Percentiles rank a stretch among this genome's conserved stretches.
Evolutionary conservation across 2,113 vertebrate species (phyloP).

Genomic region (Casuarius casuarius): DNA sequence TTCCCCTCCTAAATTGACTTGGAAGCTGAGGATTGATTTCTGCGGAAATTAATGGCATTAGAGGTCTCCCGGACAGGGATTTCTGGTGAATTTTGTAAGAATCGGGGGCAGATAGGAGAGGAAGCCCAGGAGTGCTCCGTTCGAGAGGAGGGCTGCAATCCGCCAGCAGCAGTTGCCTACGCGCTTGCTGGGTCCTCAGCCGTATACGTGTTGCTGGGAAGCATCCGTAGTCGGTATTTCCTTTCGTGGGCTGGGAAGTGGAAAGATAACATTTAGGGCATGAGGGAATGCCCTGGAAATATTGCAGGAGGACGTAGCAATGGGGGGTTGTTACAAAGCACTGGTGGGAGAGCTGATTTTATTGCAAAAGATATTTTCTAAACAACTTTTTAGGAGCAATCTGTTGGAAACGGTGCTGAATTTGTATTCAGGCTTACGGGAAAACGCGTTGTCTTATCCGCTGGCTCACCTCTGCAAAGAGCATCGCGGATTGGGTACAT

Average conservation of each 20-base stretch:
- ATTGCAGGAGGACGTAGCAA: not conserved
- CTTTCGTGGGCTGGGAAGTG: not conserved
- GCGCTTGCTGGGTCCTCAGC: not conserved
- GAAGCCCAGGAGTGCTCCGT: accelerated
- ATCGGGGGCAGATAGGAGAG: not conserved
- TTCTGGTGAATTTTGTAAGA: not conserved
- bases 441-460: not conserved
- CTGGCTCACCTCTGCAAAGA: not conserved
- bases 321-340: not conserved
- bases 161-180: not conserved
- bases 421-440: not conserved
- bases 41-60: not conserved
- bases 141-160: not conserved
- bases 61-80: not conserved
- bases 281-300: not conserved
- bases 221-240: not conserved
- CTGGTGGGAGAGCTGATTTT: not conserved
- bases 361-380: not conserved
- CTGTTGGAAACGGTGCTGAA: not conserved
- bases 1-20: conserved; percentile 26
- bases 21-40: not conserved
- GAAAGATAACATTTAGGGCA: not conserved
- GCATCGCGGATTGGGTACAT: not conserved
- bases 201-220: accelerated
- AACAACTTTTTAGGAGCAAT: not conserved